phyloP scores from a whole-genome alignment of 2,888 invertebrate genomes.

The Neoscelio sp. region DNA sequence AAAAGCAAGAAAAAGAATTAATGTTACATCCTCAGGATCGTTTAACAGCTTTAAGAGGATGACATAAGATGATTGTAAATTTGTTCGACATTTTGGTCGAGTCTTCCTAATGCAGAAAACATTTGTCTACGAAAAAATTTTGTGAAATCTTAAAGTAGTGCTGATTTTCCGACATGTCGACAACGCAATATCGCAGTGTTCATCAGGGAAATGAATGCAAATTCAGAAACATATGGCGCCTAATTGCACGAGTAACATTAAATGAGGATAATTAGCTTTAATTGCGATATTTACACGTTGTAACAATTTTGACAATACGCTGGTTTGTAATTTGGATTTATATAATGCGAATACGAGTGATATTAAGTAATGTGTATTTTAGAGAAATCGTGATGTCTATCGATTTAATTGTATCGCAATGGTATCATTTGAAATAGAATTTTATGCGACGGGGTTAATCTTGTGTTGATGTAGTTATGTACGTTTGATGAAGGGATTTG shows the following conservation, averaged over 20 bases:
- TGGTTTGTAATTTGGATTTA: conserved; percentile 35
- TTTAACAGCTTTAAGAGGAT: too few species aligned
- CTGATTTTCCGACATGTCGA: conserved; percentile 1
- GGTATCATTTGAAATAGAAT: conserved; percentile 1
- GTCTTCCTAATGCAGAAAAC: too few species aligned
- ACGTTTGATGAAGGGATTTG: too few species aligned
- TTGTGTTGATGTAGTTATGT: too few species aligned
- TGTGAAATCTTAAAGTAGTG: too few species aligned
- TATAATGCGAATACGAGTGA: conserved; percentile 20
- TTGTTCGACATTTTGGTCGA: too few species aligned
- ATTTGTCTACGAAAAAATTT: too few species aligned
- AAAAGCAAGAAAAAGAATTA: neutral
- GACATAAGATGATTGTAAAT: too few species aligned
- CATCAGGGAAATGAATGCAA: conserved; percentile 7
- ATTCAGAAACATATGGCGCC: conserved; percentile 31
- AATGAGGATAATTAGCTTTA: conserved; percentile 39
- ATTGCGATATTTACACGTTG: conserved; percentile 39
- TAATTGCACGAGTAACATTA: conserved; percentile 37
- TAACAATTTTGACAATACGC: conserved; percentile 22
- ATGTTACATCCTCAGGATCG: neutral
- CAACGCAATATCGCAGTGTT: neutral
- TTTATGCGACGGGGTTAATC: too few species aligned
- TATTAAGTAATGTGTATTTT: conserved; percentile 36
- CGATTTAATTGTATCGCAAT: conserved; percentile 21
- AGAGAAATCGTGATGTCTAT: neutral